A percentile compares a stretch with the other conserved stretches of the same genome.
phyloP scores from a whole-genome alignment of 2,888 invertebrate species.

The Alcis repandata region DNA sequence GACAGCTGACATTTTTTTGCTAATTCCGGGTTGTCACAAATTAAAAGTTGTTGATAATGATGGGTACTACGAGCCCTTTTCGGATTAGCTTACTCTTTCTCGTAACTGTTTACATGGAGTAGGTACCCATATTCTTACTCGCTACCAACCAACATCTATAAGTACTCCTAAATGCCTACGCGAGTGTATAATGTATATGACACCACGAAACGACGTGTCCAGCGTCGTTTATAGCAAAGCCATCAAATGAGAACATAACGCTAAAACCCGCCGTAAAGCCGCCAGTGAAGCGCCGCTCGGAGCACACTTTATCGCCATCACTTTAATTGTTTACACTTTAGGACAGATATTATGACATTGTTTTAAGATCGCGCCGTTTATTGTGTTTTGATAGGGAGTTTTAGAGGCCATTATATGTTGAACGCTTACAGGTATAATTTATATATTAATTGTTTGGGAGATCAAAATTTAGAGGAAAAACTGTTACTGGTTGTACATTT shows the following conservation, averaged over 20 bases:
- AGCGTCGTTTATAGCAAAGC: slow-evolving; percentile 6
- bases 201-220: slow-evolving; percentile 9
- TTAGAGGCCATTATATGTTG: neutral
- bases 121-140: too few species aligned
- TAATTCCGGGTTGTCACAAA: too few species aligned
- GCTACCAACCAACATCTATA: too few species aligned
- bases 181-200: neutral
- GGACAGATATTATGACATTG: slow-evolving; percentile 27
- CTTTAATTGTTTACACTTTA: slow-evolving; percentile 31
- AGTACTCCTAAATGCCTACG: neutral
- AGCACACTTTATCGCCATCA: slow-evolving; percentile 19
- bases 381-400: slow-evolving; percentile 10
- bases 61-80: too few species aligned
- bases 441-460: too few species aligned
- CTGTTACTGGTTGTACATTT: too few species aligned
- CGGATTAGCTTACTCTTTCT: too few species aligned
- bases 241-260: slow-evolving; percentile 22
- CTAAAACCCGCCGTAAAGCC: slow-evolving; percentile 26
- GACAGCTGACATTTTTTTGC: too few species aligned
- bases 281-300: slow-evolving; percentile 13
- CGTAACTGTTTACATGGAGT: too few species aligned
- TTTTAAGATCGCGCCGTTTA: slow-evolving; percentile 18
- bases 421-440: neutral
- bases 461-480: too few species aligned
- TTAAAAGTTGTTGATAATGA: too few species aligned